These are phyloP conservation scores for Pseudopleuronectes americanus DNA, from an alignment of 2,797 vertebrate species.

Conservation along the genomic window DNA sequence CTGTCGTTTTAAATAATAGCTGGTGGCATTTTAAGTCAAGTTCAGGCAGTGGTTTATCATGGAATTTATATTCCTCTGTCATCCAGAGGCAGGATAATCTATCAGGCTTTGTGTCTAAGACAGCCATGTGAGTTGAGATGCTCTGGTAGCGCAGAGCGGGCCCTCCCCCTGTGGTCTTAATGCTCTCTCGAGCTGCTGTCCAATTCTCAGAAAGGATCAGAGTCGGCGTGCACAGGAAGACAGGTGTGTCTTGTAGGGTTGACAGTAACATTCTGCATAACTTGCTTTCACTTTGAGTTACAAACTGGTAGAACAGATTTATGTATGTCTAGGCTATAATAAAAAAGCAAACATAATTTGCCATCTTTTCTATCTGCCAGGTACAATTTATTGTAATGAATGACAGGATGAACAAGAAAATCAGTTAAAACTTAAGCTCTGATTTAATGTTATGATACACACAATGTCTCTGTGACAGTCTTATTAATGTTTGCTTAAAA, in stretches of 20 bases:
- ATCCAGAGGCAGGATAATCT: constrained; percentile 63
- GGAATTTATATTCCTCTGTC: constrained; percentile 60
- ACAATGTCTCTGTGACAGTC: neutral
- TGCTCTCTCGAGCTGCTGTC: constrained; percentile 66
- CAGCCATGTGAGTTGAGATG: constrained; percentile 63
- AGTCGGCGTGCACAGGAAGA: constrained; percentile 72
- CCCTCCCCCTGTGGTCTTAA: constrained; percentile 73
- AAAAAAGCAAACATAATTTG: constrained; percentile 4
- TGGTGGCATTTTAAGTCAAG: constrained; percentile 3
- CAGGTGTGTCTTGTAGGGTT: constrained; percentile 60
- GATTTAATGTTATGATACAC: neutral
- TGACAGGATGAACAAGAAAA: neutral
- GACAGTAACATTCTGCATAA: constrained; percentile 38
- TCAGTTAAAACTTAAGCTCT: neutral
- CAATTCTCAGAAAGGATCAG: constrained; percentile 82
- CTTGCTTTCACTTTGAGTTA: constrained; percentile 1
- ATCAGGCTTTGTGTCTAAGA: constrained; percentile 62
- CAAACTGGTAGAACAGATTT: constrained; percentile 7
- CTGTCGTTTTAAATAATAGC: neutral
- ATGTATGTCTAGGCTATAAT: constrained; percentile 7
- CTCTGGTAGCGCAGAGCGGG: constrained; percentile 58
- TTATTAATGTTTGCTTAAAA: neutral
- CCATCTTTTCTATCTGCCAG: neutral
- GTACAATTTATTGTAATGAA: neutral
- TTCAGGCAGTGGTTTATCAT: constrained; percentile 36